phyloP scores from a whole-genome alignment of 92 coral and sea anemone species.

The Blastomussa wellsi region DNA sequence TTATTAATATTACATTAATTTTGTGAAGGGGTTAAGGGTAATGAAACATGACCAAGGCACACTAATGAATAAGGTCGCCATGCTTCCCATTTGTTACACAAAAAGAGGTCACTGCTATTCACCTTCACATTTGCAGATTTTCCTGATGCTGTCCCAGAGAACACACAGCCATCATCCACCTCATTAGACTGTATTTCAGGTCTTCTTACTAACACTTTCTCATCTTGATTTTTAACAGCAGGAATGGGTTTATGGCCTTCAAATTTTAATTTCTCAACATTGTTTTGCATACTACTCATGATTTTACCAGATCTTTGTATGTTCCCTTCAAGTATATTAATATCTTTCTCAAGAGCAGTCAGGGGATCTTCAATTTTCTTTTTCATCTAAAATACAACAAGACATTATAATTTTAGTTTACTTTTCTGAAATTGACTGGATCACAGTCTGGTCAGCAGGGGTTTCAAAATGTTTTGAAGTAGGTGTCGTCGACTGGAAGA shows the following conservation, averaged over 20 bases:
- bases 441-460: too few species aligned
- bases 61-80: too few species aligned
- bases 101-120: background rate
- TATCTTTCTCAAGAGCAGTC: slow-evolving; percentile 77
- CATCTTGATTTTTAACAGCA: background rate
- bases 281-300: slow-evolving; percentile 70
- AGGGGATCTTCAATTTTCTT: slow-evolving; percentile 81
- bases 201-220: background rate
- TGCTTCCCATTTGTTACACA: too few species aligned
- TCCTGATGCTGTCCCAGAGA: slow-evolving; percentile 83
- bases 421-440: too few species aligned
- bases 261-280: slow-evolving; percentile 52
- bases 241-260: slow-evolving; percentile 10
- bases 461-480: too few species aligned
- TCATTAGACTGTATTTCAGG: slow-evolving; percentile 7
- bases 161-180: slow-evolving; percentile 85
- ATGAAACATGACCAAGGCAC: too few species aligned
- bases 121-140: slow-evolving; percentile 95
- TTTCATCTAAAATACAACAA: slow-evolving; percentile 43
- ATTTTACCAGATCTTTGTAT: slow-evolving; percentile 83
- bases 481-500: too few species aligned
- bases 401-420: too few species aligned
- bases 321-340: slow-evolving; percentile 74
- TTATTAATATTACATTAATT: too few species aligned
- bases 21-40: too few species aligned